These are phyloP conservation scores for Ecdyonurus torrentis DNA, from an alignment of 2,888 invertebrate genomes.

Conservation along the genomic window DNA sequence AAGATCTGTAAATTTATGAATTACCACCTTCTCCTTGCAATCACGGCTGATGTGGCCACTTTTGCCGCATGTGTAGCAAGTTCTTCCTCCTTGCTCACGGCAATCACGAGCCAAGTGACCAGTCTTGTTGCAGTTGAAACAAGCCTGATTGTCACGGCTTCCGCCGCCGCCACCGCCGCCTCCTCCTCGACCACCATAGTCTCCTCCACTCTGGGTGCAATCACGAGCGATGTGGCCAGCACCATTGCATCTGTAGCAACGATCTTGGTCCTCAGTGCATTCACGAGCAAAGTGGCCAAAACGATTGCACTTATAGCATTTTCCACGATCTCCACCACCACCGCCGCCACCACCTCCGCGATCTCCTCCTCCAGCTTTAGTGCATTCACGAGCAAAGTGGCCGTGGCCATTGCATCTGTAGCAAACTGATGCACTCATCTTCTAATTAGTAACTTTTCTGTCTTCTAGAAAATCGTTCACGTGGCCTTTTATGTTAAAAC, in stretches of 20 bases:
- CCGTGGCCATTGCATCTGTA: conserved; percentile 88
- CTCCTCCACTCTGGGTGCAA: conserved; percentile 46
- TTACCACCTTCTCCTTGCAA: conserved; percentile 41
- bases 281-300: conserved; percentile 85
- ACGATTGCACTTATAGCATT: conserved; percentile 93
- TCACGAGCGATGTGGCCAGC: conserved; percentile 88
- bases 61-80: conserved; percentile 87
- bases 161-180: conserved; percentile 2
- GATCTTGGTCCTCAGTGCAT: conserved; percentile 82
- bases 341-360: conserved; percentile 10
- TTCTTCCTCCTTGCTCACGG: conserved; percentile 46
- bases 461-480: not conserved
- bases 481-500: not conserved
- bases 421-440: conserved; percentile 42
- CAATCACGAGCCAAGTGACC: conserved; percentile 66
- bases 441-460: not conserved
- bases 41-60: conserved; percentile 81
- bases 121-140: conserved; percentile 90
- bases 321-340: conserved; percentile 36
- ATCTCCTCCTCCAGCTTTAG: conserved; percentile 30
- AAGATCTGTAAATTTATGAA: too few species aligned
- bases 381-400: conserved; percentile 88
- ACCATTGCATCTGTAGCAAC: conserved; percentile 58
- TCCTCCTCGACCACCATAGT: not conserved
- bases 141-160: conserved; percentile 40